A percentile compares a stretch with the other conserved stretches of the same genome.
Conservation (phyloP, 2,113 vertebrate species). For the Deroptyus accipitrinus region DNA sequence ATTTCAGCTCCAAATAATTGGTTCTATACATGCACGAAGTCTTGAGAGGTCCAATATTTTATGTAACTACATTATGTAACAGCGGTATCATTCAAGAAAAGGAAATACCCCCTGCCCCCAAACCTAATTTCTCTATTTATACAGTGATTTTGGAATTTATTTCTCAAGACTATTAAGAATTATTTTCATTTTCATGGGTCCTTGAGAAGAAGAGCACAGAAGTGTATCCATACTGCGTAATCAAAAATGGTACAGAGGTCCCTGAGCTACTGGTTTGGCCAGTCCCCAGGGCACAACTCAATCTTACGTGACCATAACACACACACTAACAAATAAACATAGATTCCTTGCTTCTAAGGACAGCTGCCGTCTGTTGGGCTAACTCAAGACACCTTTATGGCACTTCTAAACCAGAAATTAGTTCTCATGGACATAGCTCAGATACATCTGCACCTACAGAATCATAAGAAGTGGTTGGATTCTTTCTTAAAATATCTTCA, state of each 20-base stretch:
- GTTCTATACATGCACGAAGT: background rate
- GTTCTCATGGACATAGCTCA: background rate
- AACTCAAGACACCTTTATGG: background rate
- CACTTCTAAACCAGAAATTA: background rate
- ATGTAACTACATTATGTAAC: background rate
- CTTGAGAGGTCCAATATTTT: background rate
- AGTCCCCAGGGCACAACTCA: background rate
- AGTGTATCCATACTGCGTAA: background rate
- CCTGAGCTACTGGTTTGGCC: background rate
- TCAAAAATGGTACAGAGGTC: background rate
- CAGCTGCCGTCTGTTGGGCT: background rate
- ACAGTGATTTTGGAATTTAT: background rate
- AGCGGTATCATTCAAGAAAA: background rate
- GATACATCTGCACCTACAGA: background rate
- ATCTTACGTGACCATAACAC: background rate
- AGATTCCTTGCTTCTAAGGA: background rate
- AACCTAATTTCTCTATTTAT: background rate
- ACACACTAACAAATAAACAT: background rate
- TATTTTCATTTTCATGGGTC: background rate
- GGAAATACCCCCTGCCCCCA: background rate
- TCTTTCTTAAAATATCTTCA: background rate
- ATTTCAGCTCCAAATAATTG: background rate
- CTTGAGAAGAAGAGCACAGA: background rate
- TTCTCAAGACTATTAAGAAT: background rate
- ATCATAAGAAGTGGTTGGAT: background rate